Conservation (phyloP, 2,113 vertebrate species). For the Eurypyga helias region DNA sequence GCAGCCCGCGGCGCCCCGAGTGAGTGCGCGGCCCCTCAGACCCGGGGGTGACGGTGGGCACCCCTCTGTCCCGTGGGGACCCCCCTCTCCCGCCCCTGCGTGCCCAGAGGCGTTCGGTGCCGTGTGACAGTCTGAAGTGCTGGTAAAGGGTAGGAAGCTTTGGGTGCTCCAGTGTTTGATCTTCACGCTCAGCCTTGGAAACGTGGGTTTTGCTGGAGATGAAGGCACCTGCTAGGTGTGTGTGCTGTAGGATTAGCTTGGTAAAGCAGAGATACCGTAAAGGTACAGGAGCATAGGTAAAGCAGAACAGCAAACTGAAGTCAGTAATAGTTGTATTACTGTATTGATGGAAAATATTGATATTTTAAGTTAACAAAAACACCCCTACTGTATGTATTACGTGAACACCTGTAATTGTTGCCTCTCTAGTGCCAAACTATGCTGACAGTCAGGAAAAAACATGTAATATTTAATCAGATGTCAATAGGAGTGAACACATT, state of each 20-base stretch:
- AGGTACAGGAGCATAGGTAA: not conserved
- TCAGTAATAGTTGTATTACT: not conserved
- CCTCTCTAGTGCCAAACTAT: not conserved
- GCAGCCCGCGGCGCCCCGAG: not conserved
- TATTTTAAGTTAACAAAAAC: not conserved
- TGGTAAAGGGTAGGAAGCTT: accelerated
- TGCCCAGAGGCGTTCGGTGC: not conserved
- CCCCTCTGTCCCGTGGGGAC: no score
- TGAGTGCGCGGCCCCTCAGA: slow-evolving; percentile 29
- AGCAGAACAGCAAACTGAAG: not conserved
- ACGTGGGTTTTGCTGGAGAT: not conserved
- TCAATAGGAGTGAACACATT: not conserved
- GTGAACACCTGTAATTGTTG: not conserved
- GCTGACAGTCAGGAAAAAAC: not conserved
- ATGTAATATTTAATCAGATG: not conserved
- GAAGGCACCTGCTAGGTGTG: not conserved
- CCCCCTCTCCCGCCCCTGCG: no score
- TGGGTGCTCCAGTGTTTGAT: not conserved
- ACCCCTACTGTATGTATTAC: not conserved
- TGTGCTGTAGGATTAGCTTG: not conserved
- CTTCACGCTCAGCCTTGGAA: not conserved
- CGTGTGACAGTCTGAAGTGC: accelerated
- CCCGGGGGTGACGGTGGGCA: no score
- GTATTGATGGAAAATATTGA: not conserved
- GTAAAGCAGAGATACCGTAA: not conserved